phyloP scores from a whole-genome alignment of 1,140 invertebrate species.

The Lasioglossum albipes region DNA sequence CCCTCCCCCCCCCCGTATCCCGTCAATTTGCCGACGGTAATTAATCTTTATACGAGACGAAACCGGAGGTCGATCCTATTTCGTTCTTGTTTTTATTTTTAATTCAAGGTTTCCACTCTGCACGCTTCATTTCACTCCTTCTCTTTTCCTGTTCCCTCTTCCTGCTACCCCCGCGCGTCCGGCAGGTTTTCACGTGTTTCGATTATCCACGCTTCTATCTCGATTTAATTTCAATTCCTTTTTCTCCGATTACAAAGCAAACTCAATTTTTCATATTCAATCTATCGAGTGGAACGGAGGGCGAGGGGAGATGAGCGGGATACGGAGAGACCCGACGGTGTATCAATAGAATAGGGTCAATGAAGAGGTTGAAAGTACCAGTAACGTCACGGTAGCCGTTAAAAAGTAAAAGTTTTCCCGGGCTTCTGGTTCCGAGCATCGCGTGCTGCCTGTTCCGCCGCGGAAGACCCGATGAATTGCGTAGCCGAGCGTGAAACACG shows the following conservation, averaged over 20 bases:
- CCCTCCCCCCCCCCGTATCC: background rate
- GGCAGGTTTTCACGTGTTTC: conserved; percentile 18
- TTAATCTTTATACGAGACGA: conserved; percentile 46
- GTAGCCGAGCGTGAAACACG: background rate
- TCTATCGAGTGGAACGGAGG: background rate
- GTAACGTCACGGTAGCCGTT: conserved; percentile 16
- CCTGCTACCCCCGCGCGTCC: no score
- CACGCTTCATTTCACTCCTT: background rate
- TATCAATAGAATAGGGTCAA: conserved; percentile 22
- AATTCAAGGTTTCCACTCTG: conserved; percentile 18
- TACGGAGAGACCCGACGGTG: background rate
- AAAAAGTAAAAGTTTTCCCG: conserved; percentile 21
- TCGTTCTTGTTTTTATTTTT: background rate
- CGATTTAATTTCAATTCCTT: conserved; percentile 45
- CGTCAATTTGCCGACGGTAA: conserved; percentile 37
- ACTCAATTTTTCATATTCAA: conserved; percentile 50
- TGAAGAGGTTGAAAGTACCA: conserved; percentile 20
- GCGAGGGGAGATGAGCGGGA: no score
- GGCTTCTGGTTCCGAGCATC: background rate
- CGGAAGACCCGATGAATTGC: background rate
- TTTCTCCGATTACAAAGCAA: conserved; percentile 41
- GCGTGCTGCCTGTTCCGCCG: background rate
- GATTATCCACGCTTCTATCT: conserved; percentile 41
- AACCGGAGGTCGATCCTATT: conserved; percentile 23
- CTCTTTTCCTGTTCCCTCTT: no score